These are phyloP conservation scores for Parotocinclus haroldoi DNA, from an alignment of 2,797 vertebrate genomes.

Conservation along the genomic window DNA sequence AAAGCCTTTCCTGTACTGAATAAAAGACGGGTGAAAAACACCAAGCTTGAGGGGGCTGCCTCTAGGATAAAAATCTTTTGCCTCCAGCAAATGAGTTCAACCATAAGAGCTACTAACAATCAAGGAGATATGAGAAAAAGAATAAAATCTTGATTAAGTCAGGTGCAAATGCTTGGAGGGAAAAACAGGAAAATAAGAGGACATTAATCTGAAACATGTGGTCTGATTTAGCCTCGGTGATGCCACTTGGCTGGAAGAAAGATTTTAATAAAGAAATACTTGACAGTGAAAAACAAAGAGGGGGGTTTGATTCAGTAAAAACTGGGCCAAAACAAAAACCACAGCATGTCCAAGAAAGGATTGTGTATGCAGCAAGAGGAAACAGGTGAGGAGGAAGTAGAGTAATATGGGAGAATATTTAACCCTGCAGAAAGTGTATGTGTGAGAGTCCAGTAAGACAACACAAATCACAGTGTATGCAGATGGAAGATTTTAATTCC, in stretches of 20 bases:
- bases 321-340: constrained; percentile 64
- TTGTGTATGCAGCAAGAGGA: constrained; percentile 61
- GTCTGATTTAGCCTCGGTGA: constrained; percentile 30
- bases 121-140: background rate
- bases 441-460: background rate
- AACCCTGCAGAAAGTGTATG: constrained; percentile 34
- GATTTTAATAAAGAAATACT: constrained; percentile 57
- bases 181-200: constrained; percentile 11
- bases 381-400: constrained; percentile 67
- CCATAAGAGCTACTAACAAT: constrained; percentile 6
- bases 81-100: constrained; percentile 3
- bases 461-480: constrained; percentile 19
- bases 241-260: constrained; percentile 12
- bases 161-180: constrained; percentile 35
- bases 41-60: constrained; percentile 6
- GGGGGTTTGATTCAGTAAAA: constrained; percentile 53
- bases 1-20: constrained; percentile 43
- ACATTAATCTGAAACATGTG: constrained; percentile 25
- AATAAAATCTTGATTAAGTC: constrained; percentile 23
- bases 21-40: constrained; percentile 45
- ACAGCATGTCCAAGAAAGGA: constrained; percentile 55
- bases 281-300: constrained; percentile 52
- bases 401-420: constrained; percentile 51
- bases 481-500: constrained; percentile 6
- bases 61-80: constrained; percentile 14